Base-by-base conservation (phyloP, 2,113 vertebrate species). In the Protobothrops flavoviridis region DNA sequence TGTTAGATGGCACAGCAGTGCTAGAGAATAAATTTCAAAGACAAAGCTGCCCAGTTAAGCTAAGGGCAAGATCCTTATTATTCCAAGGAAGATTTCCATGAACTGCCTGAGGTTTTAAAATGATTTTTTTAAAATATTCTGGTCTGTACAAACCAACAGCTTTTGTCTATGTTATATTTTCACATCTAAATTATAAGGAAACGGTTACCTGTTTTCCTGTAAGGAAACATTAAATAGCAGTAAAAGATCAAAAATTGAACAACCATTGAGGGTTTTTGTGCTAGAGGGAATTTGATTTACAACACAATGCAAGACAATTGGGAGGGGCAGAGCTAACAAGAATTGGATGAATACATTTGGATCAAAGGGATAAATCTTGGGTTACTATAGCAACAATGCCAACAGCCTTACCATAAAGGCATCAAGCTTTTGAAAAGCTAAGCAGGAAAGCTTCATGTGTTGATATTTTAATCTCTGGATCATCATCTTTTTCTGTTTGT, bases 381-480 rank as follows among this genome's bases (percentile, higher is more conserved):
- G 52, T 89, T 90, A 48, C 91, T 88, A 90, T 81, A 91, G 94
- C 85, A 93, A 94, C 87, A 91, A 43, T 86, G 53, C 88, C 87
- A 89, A 90, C 56, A 90, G 85, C 59, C 85, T 50, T 1, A 88
- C 85, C 43, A 93, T 69, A 94, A 89, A 90, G n/a, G 33, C 26
- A 92, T 94, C 64, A 69, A 43, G 59, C 61, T 93, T 94, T 92
- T 92, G 87, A 95, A 69, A 23, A 29, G 61, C 64, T 92, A 94
- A 95, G 92, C 93, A 91, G 1, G 81, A 92, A 91, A 91, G 55
- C 90, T 81, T 81, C 17, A 21, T 43, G 39, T 21, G 33, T 81
- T 81, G 33, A 81, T 81, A 81, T 43, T 21, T 43, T 81, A 81
- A 81, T 43, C 74, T 81, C 74, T 81, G 33, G 7, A 21, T 81